A percentile compares a stretch with the other conserved stretches of the same genome.
These are phyloP conservation scores for Drosophila leonis DNA, from an alignment of 2,888 invertebrate species.

Conservation along the genomic window DNA sequence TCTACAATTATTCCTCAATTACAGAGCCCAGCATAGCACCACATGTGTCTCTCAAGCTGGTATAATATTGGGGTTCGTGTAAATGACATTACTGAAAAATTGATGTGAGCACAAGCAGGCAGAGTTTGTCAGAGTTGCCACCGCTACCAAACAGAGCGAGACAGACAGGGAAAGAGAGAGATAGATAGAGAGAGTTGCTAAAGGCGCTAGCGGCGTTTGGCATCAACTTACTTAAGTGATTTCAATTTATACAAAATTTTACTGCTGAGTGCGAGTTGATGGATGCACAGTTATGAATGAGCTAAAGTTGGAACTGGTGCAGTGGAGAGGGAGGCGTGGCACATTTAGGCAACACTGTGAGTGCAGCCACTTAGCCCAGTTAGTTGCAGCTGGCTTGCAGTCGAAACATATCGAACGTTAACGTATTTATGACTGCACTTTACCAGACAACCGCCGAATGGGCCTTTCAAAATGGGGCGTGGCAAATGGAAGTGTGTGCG, in stretches of 20 bases:
- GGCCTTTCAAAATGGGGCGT: slow-evolving; percentile 23
- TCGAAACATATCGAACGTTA: slow-evolving; percentile 71
- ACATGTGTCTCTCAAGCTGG: slow-evolving; percentile 1
- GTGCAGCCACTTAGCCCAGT: slow-evolving; percentile 73
- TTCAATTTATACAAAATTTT: slow-evolving; percentile 58
- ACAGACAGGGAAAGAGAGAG: background rate
- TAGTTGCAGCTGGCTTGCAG: slow-evolving; percentile 66
- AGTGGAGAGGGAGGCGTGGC: slow-evolving; percentile 17
- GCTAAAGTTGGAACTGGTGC: slow-evolving; percentile 39
- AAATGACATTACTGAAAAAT: slow-evolving; percentile 35
- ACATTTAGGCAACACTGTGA: slow-evolving; percentile 56
- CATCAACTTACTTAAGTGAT: slow-evolving; percentile 59
- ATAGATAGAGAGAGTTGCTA: slow-evolving; percentile 1
- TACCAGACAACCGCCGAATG: slow-evolving; percentile 63
- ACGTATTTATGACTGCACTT: slow-evolving; percentile 77
- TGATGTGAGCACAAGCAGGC: slow-evolving; percentile 8
- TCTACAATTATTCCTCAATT: background rate
- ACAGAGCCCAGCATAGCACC: background rate
- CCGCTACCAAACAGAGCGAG: background rate
- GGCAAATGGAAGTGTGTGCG: slow-evolving; percentile 3
- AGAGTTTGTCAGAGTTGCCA: background rate
- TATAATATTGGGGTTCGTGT: slow-evolving; percentile 3
- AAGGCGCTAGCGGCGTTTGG: slow-evolving; percentile 4
- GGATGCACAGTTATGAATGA: slow-evolving; percentile 27
- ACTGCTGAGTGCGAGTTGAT: slow-evolving; percentile 39